Base-by-base conservation (phyloP, 2,797 vertebrate species). In the Florisuga fusca region DNA sequence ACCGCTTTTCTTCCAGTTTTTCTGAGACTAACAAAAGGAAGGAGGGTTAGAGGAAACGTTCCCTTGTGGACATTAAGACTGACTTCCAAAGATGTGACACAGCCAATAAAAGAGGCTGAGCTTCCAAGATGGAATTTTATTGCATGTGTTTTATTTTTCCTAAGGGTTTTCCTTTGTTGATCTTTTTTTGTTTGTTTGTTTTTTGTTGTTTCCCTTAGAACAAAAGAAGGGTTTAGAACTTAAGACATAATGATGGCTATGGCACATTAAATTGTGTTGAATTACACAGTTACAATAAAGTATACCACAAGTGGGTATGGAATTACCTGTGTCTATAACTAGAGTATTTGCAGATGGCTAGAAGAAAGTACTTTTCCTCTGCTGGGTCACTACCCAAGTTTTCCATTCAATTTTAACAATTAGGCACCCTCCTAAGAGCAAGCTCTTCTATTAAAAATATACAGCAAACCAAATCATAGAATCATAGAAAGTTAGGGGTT, bases 211-310 rank as follows among this genome's bases (percentile, higher is more conserved):
- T 41, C 13, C 38, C 50, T 50, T 87, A 87, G 69, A 94, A 55
- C 29, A 84, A n/a, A 69, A 91, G 41, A 81, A 53, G 27, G 19
- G 19, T 59, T 89, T 31, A 64, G n/a, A 93, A 75, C 48, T 84
- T 66, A 1, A 74, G 59, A 53, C 84, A 34, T 64, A 66, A 10
- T 22, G 27, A 78, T 1, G 10, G 38, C 18, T 89, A 83, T 34
- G 53, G 38, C 51, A 63, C 59, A 66, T n/a, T 67, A 85, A 83
- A 76, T 41, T 63, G 69, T 72, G 66, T 91, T 68, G 75, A 89
- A 83, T 83, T 85, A 85, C 67, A 76, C 33, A 80, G 79, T 53
- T 33, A 89, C 41, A 84, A 66, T 15, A 72, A 72, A 93, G 90
- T 2, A 22, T 55, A 67, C 54, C 75, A 62, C 45, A 80, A 57